Percentiles rank a stretch among this genome's conserved stretches.
These are phyloP conservation scores for Nettapus auritus DNA, from an alignment of 2,113 vertebrate species.

Conservation along the genomic window DNA sequence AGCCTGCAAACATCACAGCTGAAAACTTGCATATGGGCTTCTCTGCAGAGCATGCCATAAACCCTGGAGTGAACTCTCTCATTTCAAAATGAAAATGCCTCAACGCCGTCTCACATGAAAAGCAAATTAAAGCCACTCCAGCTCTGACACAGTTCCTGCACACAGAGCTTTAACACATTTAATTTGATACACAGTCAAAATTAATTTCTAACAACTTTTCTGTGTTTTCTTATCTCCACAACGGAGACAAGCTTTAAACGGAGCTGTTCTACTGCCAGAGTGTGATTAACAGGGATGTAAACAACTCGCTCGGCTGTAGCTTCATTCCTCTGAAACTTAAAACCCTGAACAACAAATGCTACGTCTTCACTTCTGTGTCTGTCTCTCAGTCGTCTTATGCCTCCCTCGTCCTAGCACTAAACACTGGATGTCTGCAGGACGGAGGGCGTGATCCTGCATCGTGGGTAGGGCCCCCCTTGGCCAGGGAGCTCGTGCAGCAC, in stretches of 20 bases:
- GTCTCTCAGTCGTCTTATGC: not conserved
- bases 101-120: not conserved
- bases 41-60: slow-evolving; percentile 5
- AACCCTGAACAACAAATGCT: not conserved
- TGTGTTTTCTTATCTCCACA: not conserved
- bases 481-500: accelerated
- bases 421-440: not conserved
- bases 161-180: not conserved
- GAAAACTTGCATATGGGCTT: not conserved
- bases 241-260: not conserved
- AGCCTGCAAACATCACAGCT: not conserved
- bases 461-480: not conserved
- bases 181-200: not conserved
- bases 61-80: slow-evolving; percentile 21
- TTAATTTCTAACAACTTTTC: not conserved
- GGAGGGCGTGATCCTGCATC: not conserved
- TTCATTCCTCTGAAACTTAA: not conserved
- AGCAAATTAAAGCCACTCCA: slow-evolving; percentile 43
- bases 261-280: not conserved
- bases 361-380: not conserved
- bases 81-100: slow-evolving; percentile 8
- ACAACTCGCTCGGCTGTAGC: not conserved
- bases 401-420: not conserved
- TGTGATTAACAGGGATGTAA: not conserved
- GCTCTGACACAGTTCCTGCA: not conserved